Conservation (phyloP, 1,140 invertebrate species). For the Latrodectus geometricus region DNA sequence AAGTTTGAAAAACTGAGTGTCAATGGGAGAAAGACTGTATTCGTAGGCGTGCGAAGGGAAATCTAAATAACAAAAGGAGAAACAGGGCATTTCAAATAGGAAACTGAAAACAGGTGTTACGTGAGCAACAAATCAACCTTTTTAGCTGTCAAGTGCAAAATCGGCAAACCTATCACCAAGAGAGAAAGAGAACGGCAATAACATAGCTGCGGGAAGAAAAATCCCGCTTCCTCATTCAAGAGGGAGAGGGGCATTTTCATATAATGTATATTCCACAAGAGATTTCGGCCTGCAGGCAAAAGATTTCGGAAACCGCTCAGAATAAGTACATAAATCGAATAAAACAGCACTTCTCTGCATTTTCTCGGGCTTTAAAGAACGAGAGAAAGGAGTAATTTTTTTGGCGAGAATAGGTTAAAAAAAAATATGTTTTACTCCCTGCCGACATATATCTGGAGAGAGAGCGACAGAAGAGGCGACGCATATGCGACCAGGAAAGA, state of each 20-base stretch:
- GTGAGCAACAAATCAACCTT: neutral
- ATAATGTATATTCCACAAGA: conserved; percentile 57
- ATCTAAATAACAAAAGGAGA: too few relatives aligned
- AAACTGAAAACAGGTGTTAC: neutral
- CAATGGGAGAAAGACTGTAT: too few relatives aligned
- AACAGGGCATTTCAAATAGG: too few relatives aligned
- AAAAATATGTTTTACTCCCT: conserved; percentile 56
- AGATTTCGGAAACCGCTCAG: conserved; percentile 53
- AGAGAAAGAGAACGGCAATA: neutral
- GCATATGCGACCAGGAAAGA: neutral
- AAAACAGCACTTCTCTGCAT: conserved; percentile 59
- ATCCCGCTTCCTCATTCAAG: neutral
- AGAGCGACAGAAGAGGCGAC: neutral
- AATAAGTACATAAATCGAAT: conserved; percentile 60
- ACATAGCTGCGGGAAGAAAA: neutral
- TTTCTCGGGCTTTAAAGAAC: neutral
- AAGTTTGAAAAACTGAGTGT: too few relatives aligned
- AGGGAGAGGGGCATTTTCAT: conserved; percentile 42
- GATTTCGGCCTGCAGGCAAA: conserved; percentile 52
- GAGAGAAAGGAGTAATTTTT: conserved; percentile 28
- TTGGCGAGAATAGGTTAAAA: conserved; percentile 11
- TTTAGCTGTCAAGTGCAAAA: neutral
- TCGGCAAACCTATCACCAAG: neutral
- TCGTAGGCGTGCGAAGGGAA: too few relatives aligned
- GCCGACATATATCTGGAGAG: conserved; percentile 36